Evolutionary conservation across 2,113 vertebrate genomes (phyloP), one percentile per base, ranked within the genome.

Genomic region (Vimba vimba): DNA sequence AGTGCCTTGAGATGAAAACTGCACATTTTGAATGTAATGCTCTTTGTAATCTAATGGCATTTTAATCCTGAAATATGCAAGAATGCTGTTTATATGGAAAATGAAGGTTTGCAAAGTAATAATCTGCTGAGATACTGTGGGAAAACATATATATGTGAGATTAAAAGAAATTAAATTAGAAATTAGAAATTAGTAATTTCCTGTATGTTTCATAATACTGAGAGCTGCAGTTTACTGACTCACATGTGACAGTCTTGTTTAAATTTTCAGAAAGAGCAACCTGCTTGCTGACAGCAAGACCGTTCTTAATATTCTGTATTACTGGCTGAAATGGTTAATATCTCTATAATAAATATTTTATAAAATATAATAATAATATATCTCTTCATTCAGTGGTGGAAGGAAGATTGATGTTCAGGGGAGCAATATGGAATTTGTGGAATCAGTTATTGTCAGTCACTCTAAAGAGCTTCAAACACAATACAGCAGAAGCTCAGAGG

Each of bases 401-500:
- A 96, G 97, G 90, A 95, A 80, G 13, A 92, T 98, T 89, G 94
- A 88, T 10, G 85, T 97, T 0, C 27, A 0, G 7, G 98, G 97
- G 39, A 94, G 87, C 79, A 94, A 96, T 87, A 90, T 99, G 86
- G 92, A 97, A 43, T 92, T 96, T 81, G 94, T 96, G 80, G 96
- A 98, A 80, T 84, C 59, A 6, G n/a, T 95, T 13, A 1, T 27
- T 23, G 86, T 92, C 83, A 50, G 23, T 25, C 39, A 86, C 23
- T 1, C 19, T 5, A 30, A 84, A 45, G 57, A 64, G 1, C n/a
- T 4, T 9, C 84, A 27, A 36, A 33, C n/a, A 12, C 11, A 45
- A 9, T 15, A 27, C n/a, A 33, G 17, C 30, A 39, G 0, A 50
- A 82, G 0, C 30, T 7, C 0, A 25, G 43, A 71, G 90, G 94